These are phyloP conservation scores for Cephalopachus bancanus DNA, from an alignment of 2,797 vertebrate genomes.

Conservation along the genomic window DNA sequence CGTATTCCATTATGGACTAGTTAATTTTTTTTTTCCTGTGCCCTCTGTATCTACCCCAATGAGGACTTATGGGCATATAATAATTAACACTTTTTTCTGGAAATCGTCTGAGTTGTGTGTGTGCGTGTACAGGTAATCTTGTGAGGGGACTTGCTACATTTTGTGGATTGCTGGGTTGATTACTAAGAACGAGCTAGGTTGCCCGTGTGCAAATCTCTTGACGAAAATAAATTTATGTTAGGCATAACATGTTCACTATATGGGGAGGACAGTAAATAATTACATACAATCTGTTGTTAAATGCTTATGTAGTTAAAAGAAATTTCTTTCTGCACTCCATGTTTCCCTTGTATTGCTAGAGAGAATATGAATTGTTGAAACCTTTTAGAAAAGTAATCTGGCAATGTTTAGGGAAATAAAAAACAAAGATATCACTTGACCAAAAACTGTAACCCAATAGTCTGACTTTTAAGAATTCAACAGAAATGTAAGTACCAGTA, in stretches of 20 bases:
- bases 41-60: neutral
- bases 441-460: constrained; percentile 10
- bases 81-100: constrained; percentile 11
- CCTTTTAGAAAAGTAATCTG: constrained; percentile 53
- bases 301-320: constrained; percentile 57
- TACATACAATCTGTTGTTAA: constrained; percentile 12
- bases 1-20: constrained; percentile 13
- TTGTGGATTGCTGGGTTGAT: constrained; percentile 36
- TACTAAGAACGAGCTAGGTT: constrained; percentile 41
- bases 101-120: neutral
- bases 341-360: neutral
- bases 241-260: neutral
- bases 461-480: constrained; percentile 21
- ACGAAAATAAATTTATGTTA: constrained; percentile 50
- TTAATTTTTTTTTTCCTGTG: neutral
- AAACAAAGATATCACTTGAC: neutral
- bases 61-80: neutral
- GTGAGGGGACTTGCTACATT: constrained; percentile 13
- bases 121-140: neutral
- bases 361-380: constrained; percentile 25
- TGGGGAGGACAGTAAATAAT: constrained; percentile 3
- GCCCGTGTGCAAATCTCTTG: neutral
- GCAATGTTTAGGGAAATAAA: constrained; percentile 46
- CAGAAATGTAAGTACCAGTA: neutral
- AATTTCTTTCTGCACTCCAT: neutral